These are phyloP conservation scores for Beris morrisii DNA, from an alignment of 2,888 invertebrate species.

Conservation along the genomic window DNA sequence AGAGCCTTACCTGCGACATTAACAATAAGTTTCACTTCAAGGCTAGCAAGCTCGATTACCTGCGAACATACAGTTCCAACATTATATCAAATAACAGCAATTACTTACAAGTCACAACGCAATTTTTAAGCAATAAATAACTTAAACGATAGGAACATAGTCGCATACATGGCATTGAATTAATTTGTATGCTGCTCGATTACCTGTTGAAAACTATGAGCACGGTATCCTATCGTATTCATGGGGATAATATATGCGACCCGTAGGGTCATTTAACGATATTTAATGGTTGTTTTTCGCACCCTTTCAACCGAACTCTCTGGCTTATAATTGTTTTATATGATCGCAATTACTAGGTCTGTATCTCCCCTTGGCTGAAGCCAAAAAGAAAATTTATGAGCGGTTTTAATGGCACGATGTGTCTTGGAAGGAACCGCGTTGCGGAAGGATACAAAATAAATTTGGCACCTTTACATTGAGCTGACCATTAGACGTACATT, in stretches of 20 bases:
- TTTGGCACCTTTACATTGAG: background rate
- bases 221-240: background rate
- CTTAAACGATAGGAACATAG: background rate
- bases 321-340: conserved; percentile 21
- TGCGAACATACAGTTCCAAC: too few relatives aligned
- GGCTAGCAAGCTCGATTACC: too few relatives aligned
- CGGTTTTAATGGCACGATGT: conserved; percentile 10
- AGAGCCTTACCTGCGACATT: too few relatives aligned
- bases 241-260: conserved; percentile 23
- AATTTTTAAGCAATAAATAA: conserved; percentile 20
- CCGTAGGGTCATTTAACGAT: conserved; percentile 19
- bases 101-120: background rate
- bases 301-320: conserved; percentile 11
- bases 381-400: conserved; percentile 18
- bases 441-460: background rate
- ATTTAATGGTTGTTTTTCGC: conserved; percentile 25
- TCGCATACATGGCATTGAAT: conserved; percentile 3
- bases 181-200: conserved; percentile 16
- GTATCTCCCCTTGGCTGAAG: conserved; percentile 8
- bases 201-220: conserved; percentile 22
- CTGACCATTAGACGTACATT: background rate
- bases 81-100: too few relatives aligned
- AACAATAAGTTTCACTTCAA: too few relatives aligned
- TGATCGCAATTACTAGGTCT: conserved; percentile 15
- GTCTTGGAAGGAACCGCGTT: conserved; percentile 10